These are phyloP conservation scores for Synchiropus splendidus DNA, from an alignment of 2,113 vertebrate species.

Conservation along the genomic window DNA sequence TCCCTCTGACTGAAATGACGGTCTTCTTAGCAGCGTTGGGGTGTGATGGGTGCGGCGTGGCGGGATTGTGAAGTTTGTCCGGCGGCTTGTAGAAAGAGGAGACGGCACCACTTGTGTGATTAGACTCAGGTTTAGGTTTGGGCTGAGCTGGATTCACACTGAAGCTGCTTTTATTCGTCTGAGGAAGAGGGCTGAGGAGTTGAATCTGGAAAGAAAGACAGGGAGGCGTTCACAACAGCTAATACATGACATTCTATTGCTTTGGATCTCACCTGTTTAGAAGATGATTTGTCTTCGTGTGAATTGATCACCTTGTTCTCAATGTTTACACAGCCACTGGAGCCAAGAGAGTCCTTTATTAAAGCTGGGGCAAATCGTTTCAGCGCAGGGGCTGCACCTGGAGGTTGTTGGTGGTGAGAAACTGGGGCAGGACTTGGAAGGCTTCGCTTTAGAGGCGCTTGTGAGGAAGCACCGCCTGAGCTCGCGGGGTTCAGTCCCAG, in stretches of 20 bases:
- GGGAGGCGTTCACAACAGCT: background rate
- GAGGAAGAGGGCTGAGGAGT: slow-evolving; percentile 10
- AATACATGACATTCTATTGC: no score
- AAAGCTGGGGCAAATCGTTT: slow-evolving; percentile 13
- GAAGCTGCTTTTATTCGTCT: slow-evolving; percentile 5
- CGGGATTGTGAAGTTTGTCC: slow-evolving; percentile 26
- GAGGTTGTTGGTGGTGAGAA: background rate
- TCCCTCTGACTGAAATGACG: slow-evolving; percentile 58
- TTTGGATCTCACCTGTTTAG: slow-evolving; percentile 28
- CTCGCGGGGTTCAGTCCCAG: slow-evolving; percentile 43
- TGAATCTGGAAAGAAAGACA: slow-evolving; percentile 25
- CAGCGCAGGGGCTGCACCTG: slow-evolving; percentile 2
- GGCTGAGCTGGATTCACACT: slow-evolving; percentile 15
- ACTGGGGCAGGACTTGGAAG: no score
- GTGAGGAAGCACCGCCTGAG: no score
- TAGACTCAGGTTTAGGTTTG: slow-evolving; percentile 11
- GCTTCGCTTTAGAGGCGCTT: no score
- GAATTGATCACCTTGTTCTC: background rate
- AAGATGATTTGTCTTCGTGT: slow-evolving; percentile 5
- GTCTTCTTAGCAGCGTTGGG: slow-evolving; percentile 48
- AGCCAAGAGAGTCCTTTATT: background rate
- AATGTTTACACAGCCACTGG: background rate
- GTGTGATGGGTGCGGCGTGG: slow-evolving; percentile 12
- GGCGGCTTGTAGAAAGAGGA: slow-evolving; percentile 46
- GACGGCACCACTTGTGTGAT: slow-evolving; percentile 14